phyloP scores from a whole-genome alignment of 1,140 invertebrate species.

The Heliconius hewitsoni region DNA sequence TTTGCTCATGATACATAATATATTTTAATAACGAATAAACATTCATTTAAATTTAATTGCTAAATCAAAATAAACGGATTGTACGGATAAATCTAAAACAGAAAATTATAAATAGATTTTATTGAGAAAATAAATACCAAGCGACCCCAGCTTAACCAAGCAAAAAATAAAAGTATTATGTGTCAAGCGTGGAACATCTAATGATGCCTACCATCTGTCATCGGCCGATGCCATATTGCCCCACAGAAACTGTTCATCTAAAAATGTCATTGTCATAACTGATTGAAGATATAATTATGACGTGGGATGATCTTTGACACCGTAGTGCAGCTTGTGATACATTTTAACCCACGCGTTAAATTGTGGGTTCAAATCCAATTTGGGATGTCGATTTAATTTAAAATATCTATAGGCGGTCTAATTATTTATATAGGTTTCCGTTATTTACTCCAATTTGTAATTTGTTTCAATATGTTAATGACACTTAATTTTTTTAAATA shows the following conservation, averaged over 20 bases:
- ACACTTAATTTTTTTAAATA: no score
- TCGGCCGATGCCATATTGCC: conserved; percentile 38
- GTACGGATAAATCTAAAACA: background rate
- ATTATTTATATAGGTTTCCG: no score
- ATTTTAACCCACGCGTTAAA: background rate
- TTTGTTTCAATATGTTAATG: no score
- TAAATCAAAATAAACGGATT: background rate
- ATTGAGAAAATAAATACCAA: conserved; percentile 19
- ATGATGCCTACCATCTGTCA: conserved; percentile 53
- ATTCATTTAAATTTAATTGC: background rate
- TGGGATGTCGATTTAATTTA: no score
- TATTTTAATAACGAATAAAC: no score
- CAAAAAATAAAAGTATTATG: conserved; percentile 32
- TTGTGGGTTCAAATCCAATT: background rate
- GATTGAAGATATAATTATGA: conserved; percentile 27
- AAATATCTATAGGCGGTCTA: no score
- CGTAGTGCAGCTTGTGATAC: no score
- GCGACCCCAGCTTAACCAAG: background rate
- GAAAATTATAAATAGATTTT: background rate
- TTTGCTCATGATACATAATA: no score
- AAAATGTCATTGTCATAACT: conserved; percentile 41
- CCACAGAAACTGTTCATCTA: conserved; percentile 48
- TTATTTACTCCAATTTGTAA: no score
- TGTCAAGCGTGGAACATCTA: conserved; percentile 40
- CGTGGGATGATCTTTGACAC: background rate